Percentiles rank a stretch among this genome's conserved stretches.
phyloP scores from a whole-genome alignment of 1,140 invertebrate genomes.

The Calliphora vicina region DNA sequence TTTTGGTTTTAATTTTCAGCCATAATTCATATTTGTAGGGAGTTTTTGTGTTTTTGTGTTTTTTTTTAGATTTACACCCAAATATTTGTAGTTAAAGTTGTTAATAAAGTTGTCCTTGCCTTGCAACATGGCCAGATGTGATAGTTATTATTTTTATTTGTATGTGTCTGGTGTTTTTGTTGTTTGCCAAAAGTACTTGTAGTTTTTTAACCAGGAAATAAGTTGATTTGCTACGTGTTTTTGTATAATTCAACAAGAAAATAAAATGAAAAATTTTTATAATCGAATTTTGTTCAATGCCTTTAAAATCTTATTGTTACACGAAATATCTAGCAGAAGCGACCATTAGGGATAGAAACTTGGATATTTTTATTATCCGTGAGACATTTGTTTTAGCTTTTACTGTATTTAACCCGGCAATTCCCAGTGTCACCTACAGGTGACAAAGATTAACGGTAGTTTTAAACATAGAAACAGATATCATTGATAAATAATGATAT shows the following conservation, averaged over 20 bases:
- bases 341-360: no score
- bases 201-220: not conserved
- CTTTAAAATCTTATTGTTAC: not conserved
- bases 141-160: not conserved
- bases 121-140: not conserved
- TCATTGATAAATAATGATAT: no score
- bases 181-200: not conserved
- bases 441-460: no score
- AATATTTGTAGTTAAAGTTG: not conserved
- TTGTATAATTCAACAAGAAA: not conserved
- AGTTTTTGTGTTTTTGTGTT: not conserved
- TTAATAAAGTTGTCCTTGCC: not conserved
- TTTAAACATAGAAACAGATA: no score
- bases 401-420: no score
- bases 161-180: not conserved
- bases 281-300: not conserved
- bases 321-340: no score
- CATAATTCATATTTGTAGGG: not conserved
- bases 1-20: not conserved
- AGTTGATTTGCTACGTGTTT: not conserved
- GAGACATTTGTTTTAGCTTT: no score
- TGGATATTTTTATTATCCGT: no score
- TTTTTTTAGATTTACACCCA: not conserved
- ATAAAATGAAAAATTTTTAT: not conserved
- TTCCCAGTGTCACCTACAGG: no score